A percentile compares a stretch with the other conserved stretches of the same genome.
Evolutionary conservation across 2,797 vertebrate genomes (phyloP).

Genomic region (Hemitrygon akajei): DNA sequence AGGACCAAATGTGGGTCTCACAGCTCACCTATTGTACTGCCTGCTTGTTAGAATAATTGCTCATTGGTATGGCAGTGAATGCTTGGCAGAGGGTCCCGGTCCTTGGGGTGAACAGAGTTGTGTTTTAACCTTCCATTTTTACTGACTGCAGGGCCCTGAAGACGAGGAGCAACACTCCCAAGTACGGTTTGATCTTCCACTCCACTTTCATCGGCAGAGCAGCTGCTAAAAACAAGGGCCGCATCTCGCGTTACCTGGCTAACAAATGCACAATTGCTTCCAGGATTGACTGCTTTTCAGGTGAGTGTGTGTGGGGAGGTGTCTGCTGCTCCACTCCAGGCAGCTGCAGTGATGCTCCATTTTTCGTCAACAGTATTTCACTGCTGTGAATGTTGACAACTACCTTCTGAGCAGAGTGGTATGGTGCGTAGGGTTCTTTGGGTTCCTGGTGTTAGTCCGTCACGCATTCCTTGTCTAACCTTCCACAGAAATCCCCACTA

Average conservation of each 20-base stretch:
- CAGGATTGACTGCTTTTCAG: conserved; percentile 91
- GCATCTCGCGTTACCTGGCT: conserved; percentile 90
- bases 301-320: conserved; percentile 49
- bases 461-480: too few species aligned
- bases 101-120: not conserved
- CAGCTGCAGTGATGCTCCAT: conserved; percentile 78
- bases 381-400: conserved; percentile 58
- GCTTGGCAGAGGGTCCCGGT: too few species aligned
- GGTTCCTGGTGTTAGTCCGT: too few species aligned
- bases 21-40: too few species aligned
- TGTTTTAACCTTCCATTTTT: not conserved
- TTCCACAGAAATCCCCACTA: conserved; percentile 76
- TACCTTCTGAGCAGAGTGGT: conserved; percentile 69
- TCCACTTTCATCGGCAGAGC: conserved; percentile 95
- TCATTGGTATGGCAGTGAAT: too few species aligned
- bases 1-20: too few species aligned
- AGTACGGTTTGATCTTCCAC: conserved; percentile 94
- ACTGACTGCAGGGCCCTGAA: conserved; percentile 75
- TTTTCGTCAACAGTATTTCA: conserved; percentile 98
- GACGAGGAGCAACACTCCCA: conserved; percentile 89
- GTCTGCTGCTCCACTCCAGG: not conserved
- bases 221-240: conserved; percentile 89
- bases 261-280: conserved; percentile 97
- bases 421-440: too few species aligned
- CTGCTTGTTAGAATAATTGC: too few species aligned